Evolutionary conservation across 2,113 vertebrate genomes (phyloP).

Genomic region (Passer montanus): DNA sequence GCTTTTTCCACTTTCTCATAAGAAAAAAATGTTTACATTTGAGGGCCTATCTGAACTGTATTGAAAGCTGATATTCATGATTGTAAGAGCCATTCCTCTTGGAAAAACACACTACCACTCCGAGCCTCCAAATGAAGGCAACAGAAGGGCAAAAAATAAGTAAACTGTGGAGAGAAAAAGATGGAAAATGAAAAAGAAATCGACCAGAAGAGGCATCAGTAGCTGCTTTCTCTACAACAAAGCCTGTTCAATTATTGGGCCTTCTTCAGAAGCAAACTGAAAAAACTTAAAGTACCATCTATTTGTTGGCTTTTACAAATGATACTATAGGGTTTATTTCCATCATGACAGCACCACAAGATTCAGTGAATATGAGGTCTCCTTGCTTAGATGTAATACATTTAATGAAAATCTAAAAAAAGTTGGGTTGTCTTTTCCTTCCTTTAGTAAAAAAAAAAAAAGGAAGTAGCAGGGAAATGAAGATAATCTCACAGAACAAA

Average conservation of each 20-base stretch:
- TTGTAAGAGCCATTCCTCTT: conserved; percentile 34
- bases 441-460: not conserved
- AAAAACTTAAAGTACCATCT: not conserved
- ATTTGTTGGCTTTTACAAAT: not conserved
- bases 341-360: not conserved
- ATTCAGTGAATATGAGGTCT: not conserved
- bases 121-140: conserved; percentile 5
- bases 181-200: not conserved
- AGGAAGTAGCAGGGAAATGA: not conserved
- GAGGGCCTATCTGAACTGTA: conserved; percentile 11
- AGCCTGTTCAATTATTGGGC: not conserved
- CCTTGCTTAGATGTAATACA: not conserved
- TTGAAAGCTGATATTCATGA: conserved; percentile 47
- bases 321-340: not conserved
- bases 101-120: conserved; percentile 13
- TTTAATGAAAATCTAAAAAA: not conserved
- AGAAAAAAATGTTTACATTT: not conserved
- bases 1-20: not conserved
- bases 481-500: not conserved
- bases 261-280: not conserved
- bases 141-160: not conserved
- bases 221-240: not conserved
- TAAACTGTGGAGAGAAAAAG: not conserved
- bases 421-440: not conserved
- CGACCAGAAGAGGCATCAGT: not conserved